Percentiles rank a stretch among this genome's conserved stretches.
phyloP scores from a whole-genome alignment of 2,113 vertebrate genomes.

The Microcebus jonahi region DNA sequence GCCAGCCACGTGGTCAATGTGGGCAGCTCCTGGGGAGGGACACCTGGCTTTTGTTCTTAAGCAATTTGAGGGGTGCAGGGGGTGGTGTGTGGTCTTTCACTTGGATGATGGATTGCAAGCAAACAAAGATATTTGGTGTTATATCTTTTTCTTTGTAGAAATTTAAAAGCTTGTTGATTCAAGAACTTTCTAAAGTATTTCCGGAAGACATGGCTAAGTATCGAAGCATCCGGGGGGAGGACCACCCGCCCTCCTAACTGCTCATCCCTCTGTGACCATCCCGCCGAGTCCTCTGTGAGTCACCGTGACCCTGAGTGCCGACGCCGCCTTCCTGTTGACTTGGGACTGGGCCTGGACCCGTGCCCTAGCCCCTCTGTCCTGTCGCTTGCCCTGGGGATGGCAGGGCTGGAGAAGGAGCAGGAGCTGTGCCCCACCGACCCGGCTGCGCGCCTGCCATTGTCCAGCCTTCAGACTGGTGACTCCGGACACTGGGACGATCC shows the following conservation, averaged over 20 bases:
- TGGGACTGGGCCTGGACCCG: background rate
- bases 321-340: background rate
- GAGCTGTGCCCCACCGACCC: background rate
- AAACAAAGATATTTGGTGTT: background rate
- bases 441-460: too few relatives aligned
- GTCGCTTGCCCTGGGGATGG: background rate
- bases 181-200: constrained; percentile 96
- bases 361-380: background rate
- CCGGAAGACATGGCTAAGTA: constrained; percentile 99
- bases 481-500: fast-evolving
- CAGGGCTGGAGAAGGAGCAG: background rate
- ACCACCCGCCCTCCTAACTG: constrained; percentile 89
- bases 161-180: constrained; percentile 98
- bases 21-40: too few relatives aligned
- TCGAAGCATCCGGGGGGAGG: constrained; percentile 96
- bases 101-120: background rate
- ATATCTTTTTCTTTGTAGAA: constrained; percentile 87
- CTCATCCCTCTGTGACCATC: background rate
- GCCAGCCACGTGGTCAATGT: fast-evolving
- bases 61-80: background rate
- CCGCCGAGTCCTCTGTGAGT: background rate
- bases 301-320: background rate
- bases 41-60: fast-evolving
- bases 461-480: too few relatives aligned
- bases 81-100: background rate